Base-by-base conservation (phyloP, 2,113 vertebrate species). In the Tachysurus vachellii region DNA sequence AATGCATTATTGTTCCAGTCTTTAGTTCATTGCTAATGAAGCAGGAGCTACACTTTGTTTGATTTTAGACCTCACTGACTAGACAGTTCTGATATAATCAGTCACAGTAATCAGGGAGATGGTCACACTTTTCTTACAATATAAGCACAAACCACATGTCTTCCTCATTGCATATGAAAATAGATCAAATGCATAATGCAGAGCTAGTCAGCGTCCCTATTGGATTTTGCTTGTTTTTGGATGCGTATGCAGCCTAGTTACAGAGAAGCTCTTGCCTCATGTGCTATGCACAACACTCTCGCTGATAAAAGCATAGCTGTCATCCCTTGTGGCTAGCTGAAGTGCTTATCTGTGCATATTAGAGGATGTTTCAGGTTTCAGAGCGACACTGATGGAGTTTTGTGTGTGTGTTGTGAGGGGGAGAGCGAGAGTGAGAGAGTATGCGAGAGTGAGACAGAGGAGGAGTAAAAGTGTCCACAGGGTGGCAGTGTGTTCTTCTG, bases 401-500 rank as follows among this genome's bases (percentile, higher is more conserved):
- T 85, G 26, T n/a, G n/a, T 85, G 79, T 76, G 61, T 71, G 76
- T 17, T 26, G 44, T 68, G 31, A 26, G 10, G 26, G 76, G 14
- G 59, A 62, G 57, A 13, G 23, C 19, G 79, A n/a, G n/a, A 42
- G 68, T 12, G 26, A 81, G 36, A 28, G 21, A 47, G 36, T 14
- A 14, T 56, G 64, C 26, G 10, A 47, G 82, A 3, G 26, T 85
- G 47, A 85, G 62, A 17, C 26, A 23, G 47, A 64, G 28, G 8
- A 13, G 68, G 80, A 13, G 7, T 53, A 21, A 57, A 54, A 71
- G 17, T 88, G 54, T 86, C 89, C 91, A 91, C 80, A 70, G 44
- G 88, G 83, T 81, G 91, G 89, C 87, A 86, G 85, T 89, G 66
- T 88, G 53, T 73, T 85, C 64, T 76, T 87, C 79, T 31, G 47